Evolutionary conservation across 1,140 invertebrate species (phyloP).

Genomic region (Philopotamus ludificatus): DNA sequence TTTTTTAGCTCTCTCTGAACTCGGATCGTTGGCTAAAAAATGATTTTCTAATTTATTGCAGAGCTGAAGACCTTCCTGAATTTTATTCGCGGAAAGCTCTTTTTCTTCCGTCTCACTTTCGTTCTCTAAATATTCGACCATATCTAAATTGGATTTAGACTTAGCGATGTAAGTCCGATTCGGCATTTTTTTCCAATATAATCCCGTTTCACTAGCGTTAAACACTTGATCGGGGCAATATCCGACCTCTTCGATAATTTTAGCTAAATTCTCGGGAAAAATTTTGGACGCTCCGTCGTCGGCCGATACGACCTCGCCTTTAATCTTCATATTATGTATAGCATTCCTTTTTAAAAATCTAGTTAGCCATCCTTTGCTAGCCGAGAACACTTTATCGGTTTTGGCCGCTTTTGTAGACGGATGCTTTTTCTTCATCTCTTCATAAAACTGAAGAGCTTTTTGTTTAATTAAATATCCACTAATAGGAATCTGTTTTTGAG

Average conservation of each 20-base stretch:
- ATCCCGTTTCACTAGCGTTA: slow-evolving; percentile 49
- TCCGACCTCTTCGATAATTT: slow-evolving; percentile 40
- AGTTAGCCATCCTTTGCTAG: slow-evolving; percentile 47
- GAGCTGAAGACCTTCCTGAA: not conserved
- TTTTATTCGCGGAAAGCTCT: not conserved
- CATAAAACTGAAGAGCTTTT: slow-evolving; percentile 22
- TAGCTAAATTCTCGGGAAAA: slow-evolving; percentile 37
- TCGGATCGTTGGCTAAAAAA: too few relatives aligned
- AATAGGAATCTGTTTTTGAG: too few relatives aligned
- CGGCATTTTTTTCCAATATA: slow-evolving; percentile 48
- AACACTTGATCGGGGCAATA: slow-evolving; percentile 45
- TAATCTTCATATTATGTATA: slow-evolving; percentile 45
- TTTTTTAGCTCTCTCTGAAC: too few relatives aligned
- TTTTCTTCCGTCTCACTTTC: not conserved
- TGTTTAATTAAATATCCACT: slow-evolving; percentile 25
- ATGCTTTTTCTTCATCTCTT: slow-evolving; percentile 9
- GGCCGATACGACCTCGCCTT: slow-evolving; percentile 45
- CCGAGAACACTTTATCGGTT: slow-evolving; percentile 39
- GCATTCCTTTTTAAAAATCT: slow-evolving; percentile 46
- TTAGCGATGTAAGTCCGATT: slow-evolving; percentile 44
- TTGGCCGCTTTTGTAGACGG: not conserved
- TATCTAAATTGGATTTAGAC: too few relatives aligned
- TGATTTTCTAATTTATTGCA: not conserved
- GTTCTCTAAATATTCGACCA: not conserved
- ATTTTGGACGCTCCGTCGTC: slow-evolving; percentile 38